phyloP scores from a whole-genome alignment of 2,797 vertebrate species.

The Danio jaintianensis region DNA sequence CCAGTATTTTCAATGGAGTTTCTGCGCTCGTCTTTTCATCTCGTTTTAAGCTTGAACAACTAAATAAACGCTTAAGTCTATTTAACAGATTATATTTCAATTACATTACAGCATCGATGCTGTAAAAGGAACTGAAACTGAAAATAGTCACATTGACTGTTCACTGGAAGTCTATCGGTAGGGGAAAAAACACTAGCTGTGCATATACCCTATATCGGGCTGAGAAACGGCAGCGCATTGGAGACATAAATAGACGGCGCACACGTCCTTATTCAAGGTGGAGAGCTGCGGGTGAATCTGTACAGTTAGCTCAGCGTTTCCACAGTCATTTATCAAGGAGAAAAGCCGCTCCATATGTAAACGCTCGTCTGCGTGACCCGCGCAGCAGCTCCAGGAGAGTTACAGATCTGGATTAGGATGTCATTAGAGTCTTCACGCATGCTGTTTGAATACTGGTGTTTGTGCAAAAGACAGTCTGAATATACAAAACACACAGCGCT shows the following conservation, averaged over 20 bases:
- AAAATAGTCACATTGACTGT: no score
- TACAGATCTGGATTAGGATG: conserved; percentile 36
- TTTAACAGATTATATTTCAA: no score
- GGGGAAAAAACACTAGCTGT: no score
- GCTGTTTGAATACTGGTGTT: conserved; percentile 13
- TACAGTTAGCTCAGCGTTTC: conserved; percentile 62
- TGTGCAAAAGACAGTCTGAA: conserved; percentile 7
- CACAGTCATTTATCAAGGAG: conserved; percentile 61
- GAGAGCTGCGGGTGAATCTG: conserved; percentile 55
- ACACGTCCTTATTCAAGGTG: conserved; percentile 61
- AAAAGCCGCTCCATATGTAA: conserved; percentile 45
- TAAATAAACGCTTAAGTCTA: no score
- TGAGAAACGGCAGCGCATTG: conserved; percentile 49
- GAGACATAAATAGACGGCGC: conserved; percentile 56
- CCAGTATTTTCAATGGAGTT: no score
- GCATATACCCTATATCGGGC: background rate
- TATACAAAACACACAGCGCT: background rate
- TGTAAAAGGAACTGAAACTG: no score
- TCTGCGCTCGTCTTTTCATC: no score
- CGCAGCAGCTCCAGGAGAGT: conserved; percentile 30
- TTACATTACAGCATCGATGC: no score
- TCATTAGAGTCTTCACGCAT: conserved; percentile 24
- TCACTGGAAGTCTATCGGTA: no score
- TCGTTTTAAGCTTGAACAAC: no score
- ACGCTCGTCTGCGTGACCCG: conserved; percentile 40